Conservation (phyloP, 2,888 invertebrate genomes). For the Carabus problematicus region DNA sequence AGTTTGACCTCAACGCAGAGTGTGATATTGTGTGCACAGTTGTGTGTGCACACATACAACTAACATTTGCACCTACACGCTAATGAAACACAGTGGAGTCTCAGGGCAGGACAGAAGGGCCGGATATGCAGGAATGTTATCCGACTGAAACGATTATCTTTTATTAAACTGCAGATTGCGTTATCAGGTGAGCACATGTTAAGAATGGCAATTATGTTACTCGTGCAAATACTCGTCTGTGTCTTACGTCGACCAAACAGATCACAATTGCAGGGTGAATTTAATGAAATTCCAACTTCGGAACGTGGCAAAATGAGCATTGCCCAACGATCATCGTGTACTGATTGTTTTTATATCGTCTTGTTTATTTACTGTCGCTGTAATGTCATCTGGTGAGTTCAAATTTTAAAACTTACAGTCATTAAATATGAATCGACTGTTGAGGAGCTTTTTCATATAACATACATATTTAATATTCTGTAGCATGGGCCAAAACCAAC, state of each 20-base stretch:
- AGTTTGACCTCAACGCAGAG: neutral
- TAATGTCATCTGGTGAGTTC: too few species aligned
- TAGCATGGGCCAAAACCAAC: too few species aligned
- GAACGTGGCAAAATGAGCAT: too few species aligned
- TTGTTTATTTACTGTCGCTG: too few species aligned
- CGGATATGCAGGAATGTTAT: too few species aligned
- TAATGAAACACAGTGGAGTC: neutral
- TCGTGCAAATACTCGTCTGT: neutral
- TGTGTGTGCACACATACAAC: neutral
- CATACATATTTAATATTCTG: too few species aligned
- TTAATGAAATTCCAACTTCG: slow-evolving; percentile 9
- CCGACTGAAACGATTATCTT: slow-evolving; percentile 26
- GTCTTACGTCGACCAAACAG: neutral
- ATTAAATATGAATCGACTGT: too few species aligned
- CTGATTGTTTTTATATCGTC: too few species aligned
- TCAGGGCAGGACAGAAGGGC: neutral
- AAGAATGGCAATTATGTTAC: slow-evolving; percentile 33
- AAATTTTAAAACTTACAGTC: too few species aligned
- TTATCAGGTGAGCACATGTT: slow-evolving; percentile 30
- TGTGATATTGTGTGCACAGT: neutral
- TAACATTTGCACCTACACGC: neutral
- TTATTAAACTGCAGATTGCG: slow-evolving; percentile 34
- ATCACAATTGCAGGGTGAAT: slow-evolving; percentile 12
- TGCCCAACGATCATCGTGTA: too few species aligned
- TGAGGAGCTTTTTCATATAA: too few species aligned